Evolutionary conservation across 2,797 vertebrate genomes (phyloP).

Genomic region (Glossophaga mutica): DNA sequence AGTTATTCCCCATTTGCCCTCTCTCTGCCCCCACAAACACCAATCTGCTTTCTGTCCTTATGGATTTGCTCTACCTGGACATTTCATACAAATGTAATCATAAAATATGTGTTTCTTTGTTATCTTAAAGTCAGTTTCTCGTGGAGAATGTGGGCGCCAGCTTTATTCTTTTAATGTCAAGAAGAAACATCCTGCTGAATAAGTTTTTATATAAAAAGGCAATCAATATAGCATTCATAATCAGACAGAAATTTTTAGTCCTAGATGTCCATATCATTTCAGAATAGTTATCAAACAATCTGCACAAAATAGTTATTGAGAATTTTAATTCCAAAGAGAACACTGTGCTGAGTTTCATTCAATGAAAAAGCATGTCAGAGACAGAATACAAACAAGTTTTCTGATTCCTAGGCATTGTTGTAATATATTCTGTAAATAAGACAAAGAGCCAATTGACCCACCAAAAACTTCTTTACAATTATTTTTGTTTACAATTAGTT

Average conservation of each 20-base stretch:
- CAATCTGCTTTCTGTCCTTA: neutral
- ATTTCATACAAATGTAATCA: neutral
- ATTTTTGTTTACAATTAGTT: neutral
- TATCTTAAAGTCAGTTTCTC: neutral
- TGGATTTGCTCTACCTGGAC: neutral
- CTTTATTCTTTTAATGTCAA: neutral
- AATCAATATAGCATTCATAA: neutral
- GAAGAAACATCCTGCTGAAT: neutral
- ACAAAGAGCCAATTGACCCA: neutral
- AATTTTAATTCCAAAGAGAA: neutral
- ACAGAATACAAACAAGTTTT: neutral
- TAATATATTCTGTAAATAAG: neutral
- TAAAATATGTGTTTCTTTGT: neutral
- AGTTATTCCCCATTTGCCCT: neutral
- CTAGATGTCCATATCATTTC: neutral
- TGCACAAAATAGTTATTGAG: neutral
- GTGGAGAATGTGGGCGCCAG: neutral
- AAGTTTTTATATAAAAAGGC: neutral
- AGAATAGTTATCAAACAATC: neutral
- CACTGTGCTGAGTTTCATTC: neutral
- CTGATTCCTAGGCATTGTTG: neutral
- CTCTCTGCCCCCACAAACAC: neutral
- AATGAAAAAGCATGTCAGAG: neutral
- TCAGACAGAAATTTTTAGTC: neutral
- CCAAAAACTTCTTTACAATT: neutral